Evolutionary conservation across 1,140 invertebrate species (phyloP).

Genomic region (Ladona fulva): DNA sequence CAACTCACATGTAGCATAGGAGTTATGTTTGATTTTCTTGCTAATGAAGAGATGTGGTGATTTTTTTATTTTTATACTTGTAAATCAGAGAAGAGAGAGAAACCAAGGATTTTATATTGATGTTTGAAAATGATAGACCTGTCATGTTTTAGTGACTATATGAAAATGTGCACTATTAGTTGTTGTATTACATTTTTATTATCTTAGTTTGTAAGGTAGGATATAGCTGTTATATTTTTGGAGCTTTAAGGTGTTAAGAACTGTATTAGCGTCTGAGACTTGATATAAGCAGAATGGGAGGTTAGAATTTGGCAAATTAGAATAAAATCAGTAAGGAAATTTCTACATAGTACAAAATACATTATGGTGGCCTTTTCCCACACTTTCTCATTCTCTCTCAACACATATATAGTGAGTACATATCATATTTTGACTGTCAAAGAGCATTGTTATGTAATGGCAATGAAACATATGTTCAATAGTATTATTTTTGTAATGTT

Average conservation of each 20-base stretch:
- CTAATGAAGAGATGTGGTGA: neutral
- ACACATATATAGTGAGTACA: neutral
- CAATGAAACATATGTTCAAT: neutral
- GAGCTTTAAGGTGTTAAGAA: neutral
- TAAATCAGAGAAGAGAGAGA: neutral
- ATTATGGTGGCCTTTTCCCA: neutral
- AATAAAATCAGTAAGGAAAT: neutral
- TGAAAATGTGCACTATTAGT: neutral
- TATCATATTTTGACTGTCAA: neutral
- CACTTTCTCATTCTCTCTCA: neutral
- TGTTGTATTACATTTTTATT: neutral
- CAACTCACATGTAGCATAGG: neutral
- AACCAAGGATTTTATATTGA: neutral
- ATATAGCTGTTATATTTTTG: neutral
- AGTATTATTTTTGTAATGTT: neutral
- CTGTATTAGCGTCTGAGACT: neutral
- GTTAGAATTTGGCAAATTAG: neutral
- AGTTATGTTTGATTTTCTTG: neutral
- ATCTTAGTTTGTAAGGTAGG: neutral
- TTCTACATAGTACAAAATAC: neutral
- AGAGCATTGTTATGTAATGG: neutral
- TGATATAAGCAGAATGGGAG: neutral
- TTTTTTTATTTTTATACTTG: neutral
- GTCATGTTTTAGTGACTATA: conserved; percentile 3
- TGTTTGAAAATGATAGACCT: neutral